phyloP scores from a whole-genome alignment of 2,888 invertebrate genomes.

The Microdon myrmicae region DNA sequence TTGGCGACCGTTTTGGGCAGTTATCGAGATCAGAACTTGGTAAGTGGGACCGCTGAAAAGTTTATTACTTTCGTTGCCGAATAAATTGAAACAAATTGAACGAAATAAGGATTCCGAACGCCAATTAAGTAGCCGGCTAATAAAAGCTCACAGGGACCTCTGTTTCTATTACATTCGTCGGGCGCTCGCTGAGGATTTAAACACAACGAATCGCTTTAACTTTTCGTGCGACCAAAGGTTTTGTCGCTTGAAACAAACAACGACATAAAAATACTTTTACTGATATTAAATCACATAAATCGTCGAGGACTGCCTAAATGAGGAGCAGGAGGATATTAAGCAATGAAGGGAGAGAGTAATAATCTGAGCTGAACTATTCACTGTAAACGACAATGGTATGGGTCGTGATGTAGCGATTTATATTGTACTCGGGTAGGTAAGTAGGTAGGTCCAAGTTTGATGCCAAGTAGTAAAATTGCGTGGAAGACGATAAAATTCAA shows the following conservation, averaged over 20 bases:
- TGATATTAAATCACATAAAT: conserved; percentile 46
- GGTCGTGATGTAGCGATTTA: too few species aligned
- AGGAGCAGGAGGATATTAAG: neutral
- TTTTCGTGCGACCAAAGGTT: too few species aligned
- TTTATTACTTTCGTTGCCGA: conserved; percentile 7
- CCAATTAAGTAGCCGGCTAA: conserved; percentile 41
- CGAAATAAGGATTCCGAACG: conserved; percentile 36
- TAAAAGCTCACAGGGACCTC: conserved; percentile 31
- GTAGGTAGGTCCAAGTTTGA: too few species aligned
- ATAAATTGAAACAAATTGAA: conserved; percentile 51
- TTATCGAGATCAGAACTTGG: conserved; percentile 11
- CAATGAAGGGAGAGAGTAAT: conserved; percentile 12
- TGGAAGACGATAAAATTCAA: too few species aligned
- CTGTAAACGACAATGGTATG: too few species aligned
- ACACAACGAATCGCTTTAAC: too few species aligned
- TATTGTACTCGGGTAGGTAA: too few species aligned
- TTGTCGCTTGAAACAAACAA: conserved; percentile 12
- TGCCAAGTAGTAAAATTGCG: too few species aligned
- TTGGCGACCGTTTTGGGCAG: conserved; percentile 29
- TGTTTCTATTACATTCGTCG: too few species aligned
- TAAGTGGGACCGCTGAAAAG: conserved; percentile 6
- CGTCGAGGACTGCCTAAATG: conserved; percentile 12
- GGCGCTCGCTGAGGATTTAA: neutral
- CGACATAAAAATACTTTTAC: conserved; percentile 33
- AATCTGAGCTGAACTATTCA: conserved; percentile 30